Conservation (phyloP, 2,888 invertebrate genomes). For the Beris chalybata region DNA sequence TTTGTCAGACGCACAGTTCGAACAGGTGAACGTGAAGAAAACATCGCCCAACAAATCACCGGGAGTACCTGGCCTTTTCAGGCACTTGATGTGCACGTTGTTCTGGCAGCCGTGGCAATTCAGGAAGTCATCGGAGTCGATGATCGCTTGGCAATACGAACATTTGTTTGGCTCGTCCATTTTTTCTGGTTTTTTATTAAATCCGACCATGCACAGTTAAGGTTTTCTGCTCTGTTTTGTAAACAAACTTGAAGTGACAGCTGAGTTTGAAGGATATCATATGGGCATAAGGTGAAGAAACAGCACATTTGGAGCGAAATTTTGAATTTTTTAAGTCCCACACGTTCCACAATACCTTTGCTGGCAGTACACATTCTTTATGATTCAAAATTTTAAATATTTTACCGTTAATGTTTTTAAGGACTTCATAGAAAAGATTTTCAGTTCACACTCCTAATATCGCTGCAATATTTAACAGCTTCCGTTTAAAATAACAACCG, state of each 20-base stretch:
- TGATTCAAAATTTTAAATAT: too few species aligned
- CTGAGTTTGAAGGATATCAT: not conserved
- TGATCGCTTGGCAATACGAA: slow-evolving; percentile 40
- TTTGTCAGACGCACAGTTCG: slow-evolving; percentile 63
- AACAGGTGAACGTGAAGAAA: slow-evolving; percentile 72
- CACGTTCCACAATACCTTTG: too few species aligned
- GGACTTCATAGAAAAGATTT: too few species aligned
- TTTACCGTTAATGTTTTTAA: too few species aligned
- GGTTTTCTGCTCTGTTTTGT: not conserved
- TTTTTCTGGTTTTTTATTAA: not conserved
- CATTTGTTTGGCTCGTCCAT: slow-evolving; percentile 35
- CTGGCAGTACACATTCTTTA: too few species aligned
- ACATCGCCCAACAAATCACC: slow-evolving; percentile 74
- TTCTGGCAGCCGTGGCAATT: slow-evolving; percentile 63
- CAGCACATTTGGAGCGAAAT: too few species aligned
- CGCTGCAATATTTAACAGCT: too few species aligned
- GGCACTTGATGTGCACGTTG: slow-evolving; percentile 68
- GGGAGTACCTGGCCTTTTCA: slow-evolving; percentile 68
- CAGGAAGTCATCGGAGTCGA: slow-evolving; percentile 57
- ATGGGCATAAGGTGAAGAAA: not conserved
- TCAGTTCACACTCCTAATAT: too few species aligned
- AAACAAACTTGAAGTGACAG: not conserved
- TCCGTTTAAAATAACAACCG: too few species aligned
- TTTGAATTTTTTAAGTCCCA: too few species aligned
- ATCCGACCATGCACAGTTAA: not conserved